Conservation (phyloP, 2,113 vertebrate species). For the Pseudopodoces humilis region DNA sequence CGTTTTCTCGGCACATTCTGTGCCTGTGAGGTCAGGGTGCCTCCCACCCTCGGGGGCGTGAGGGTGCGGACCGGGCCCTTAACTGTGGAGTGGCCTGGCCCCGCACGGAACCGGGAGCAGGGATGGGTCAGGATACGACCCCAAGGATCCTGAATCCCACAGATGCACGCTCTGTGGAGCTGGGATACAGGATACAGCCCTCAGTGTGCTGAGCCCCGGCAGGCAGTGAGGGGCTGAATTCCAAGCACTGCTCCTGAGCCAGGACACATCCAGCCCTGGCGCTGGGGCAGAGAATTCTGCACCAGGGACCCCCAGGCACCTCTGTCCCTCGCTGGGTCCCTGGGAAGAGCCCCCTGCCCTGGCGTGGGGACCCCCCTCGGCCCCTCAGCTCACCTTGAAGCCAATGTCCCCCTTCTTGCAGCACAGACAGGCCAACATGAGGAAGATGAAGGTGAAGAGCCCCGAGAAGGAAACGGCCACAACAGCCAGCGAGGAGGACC, state of each 20-base stretch:
- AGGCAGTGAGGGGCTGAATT: not conserved
- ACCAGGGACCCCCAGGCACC: rapidly evolving
- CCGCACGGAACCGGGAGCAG: not conserved
- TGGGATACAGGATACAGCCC: not conserved
- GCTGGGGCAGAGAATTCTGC: not conserved
- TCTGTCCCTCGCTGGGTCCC: rapidly evolving
- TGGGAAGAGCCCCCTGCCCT: not conserved
- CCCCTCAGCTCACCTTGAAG: conserved; percentile 87
- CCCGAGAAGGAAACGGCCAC: conserved; percentile 89
- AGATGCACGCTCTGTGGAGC: not conserved
- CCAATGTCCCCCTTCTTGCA: conserved; percentile 91
- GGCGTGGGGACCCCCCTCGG: rapidly evolving
- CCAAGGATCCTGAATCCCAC: not conserved
- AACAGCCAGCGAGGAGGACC: conserved; percentile 89
- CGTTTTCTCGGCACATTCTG: conserved; percentile 70
- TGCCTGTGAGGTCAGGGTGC: conserved; percentile 63
- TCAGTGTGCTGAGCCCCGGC: not conserved
- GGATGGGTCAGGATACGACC: rapidly evolving
- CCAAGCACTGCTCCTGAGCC: rapidly evolving
- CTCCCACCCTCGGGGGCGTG: conserved; percentile 56
- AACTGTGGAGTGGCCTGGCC: not conserved
- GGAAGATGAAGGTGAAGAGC: conserved; percentile 90
- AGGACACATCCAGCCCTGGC: not conserved
- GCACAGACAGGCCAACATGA: conserved; percentile 97
- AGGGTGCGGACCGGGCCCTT: conserved; percentile 29